A percentile compares a stretch with the other conserved stretches of the same genome.
These are phyloP conservation scores for Rhodophaea formosa DNA, from an alignment of 2,888 invertebrate genomes.

Conservation along the genomic window DNA sequence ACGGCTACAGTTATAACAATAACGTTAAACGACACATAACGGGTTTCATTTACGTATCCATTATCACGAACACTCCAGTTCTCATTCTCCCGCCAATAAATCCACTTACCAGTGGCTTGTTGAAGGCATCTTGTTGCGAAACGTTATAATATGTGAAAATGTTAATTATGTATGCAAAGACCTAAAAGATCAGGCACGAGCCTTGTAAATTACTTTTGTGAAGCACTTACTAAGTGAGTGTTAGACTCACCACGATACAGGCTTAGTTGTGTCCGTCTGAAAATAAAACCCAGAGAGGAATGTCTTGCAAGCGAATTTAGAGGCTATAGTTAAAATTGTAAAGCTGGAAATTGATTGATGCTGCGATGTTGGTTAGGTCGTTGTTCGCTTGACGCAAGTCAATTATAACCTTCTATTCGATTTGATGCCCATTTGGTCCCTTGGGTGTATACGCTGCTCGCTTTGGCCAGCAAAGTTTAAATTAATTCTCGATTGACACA, in stretches of 20 bases:
- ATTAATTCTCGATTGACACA: conserved; percentile 77
- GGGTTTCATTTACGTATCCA: conserved; percentile 56
- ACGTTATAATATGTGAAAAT: conserved; percentile 46
- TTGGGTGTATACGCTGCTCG: conserved; percentile 62
- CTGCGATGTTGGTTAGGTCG: conserved; percentile 45
- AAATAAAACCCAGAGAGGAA: conserved; percentile 37
- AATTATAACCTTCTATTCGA: conserved; percentile 77
- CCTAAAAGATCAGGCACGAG: conserved; percentile 61
- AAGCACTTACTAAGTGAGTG: conserved; percentile 65
- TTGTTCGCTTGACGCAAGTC: conserved; percentile 62
- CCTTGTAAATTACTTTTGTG: conserved; percentile 64
- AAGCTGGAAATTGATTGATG: conserved; percentile 55
- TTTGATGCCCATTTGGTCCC: conserved; percentile 72
- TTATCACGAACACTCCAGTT: conserved; percentile 50
- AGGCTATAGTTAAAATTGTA: conserved; percentile 33
- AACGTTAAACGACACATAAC: conserved; percentile 48
- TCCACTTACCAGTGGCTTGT: conserved; percentile 50
- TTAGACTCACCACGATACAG: conserved; percentile 52
- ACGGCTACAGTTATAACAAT: conserved; percentile 41
- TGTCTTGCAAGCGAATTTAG: conserved; percentile 28
- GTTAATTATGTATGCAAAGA: conserved; percentile 65
- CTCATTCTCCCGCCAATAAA: conserved; percentile 50
- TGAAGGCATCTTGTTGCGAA: conserved; percentile 37
- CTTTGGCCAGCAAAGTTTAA: conserved; percentile 74
- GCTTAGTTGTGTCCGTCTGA: conserved; percentile 39